Evolutionary conservation across 2,888 invertebrate species (phyloP), one percentile per base, ranked within the genome.

Genomic region (Druceiella hillmani): DNA sequence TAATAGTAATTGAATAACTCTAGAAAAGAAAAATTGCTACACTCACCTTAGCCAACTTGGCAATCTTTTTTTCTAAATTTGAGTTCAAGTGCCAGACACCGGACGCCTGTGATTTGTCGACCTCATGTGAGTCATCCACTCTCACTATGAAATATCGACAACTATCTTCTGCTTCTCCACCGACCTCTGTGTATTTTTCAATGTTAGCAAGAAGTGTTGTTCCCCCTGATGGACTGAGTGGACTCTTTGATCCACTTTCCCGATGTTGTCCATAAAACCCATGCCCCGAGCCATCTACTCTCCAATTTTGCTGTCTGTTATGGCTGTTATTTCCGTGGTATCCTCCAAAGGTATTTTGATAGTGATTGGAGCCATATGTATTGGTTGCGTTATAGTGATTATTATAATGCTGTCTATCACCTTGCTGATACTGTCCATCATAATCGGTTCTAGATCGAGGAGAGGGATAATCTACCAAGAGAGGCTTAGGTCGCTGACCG

Each of bases 401-500:
- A 0, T 56, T 48, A 37, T 55, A 56, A 25, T 62, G 63, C 11
- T 6, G 3, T 2, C 13, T 17, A 3, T 20, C 14, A 30, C 14
- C 4, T n/a, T 20, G 17, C 10, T n/a, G 13, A 9, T 22, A 20
- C 4, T 63, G n/a, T n/a, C n/a, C 60, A 4, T 63, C 49, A 50
- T 60, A 17, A 5, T 54, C 55, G 1, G 57, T 50, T 3, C 64
- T 49, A 47, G 56, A 55, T 1, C 68, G 54, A 66, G 69, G 68
- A 43, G 56, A 61, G 0, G 74, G 72, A 14, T 74, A 72, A 49
- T 79, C 78, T 2, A 75, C 61, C 0, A 75, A 69, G n/a, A 81
- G 61, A 2, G 83, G 82, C 49, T 79, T 76, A 1, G 88, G 88
- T 33, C 84, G 67, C 56, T 83, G 83, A 0, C 87, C 87, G 40